Evolutionary conservation across 1,140 invertebrate genomes (phyloP), one percentile per base, ranked within the genome.

Genomic region (Chelonus insularis): DNA sequence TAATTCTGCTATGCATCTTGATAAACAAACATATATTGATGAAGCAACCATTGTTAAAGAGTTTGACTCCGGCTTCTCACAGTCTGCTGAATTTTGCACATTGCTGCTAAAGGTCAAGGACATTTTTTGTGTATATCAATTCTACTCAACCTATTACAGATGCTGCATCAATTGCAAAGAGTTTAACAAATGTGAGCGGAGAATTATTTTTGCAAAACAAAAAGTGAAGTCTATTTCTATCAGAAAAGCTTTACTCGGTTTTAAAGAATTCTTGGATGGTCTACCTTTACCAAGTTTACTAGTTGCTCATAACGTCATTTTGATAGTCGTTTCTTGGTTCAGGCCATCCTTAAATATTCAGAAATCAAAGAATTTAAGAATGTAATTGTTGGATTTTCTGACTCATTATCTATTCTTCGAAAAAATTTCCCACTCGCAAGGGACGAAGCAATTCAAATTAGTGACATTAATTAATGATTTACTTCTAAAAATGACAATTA

Each of bases 101-200:
- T 60, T 39, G 58, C 58, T 6, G 58, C 58, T 37, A 36, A 60
- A 18, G 52, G 25, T 36, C 34, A 34, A 12, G 23, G 29, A 29
- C 11, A 43, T 60, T 60, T 60, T 54, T 12, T 6, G 50, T 43
- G 32, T 60, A 54, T 41, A 36, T 29, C 7, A 60, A 60, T 45
- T 50, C 39, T 34, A 51, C 41, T 45, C 48, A 60, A 34, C 21
- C 21, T 34, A 60, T 60, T 45, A 32, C 58, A 54, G 14, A 48
- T 20, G 9, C 12, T 21, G 58, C 58, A 54, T 23, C 48, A 7
- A 25, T 9, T 9, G 21, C 52, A 14, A 60, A 51, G 7, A 37
- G 58, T 16, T 60, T 54, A 43, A 43, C 23, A 45, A 60, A 60
- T 54, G 37, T 60, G 4, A 32, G 14, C 32, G 39, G 58, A 43